Evolutionary conservation across 2,888 invertebrate genomes (phyloP), one percentile per base, ranked within the genome.

Genomic region (Pachydiplax longipennis): DNA sequence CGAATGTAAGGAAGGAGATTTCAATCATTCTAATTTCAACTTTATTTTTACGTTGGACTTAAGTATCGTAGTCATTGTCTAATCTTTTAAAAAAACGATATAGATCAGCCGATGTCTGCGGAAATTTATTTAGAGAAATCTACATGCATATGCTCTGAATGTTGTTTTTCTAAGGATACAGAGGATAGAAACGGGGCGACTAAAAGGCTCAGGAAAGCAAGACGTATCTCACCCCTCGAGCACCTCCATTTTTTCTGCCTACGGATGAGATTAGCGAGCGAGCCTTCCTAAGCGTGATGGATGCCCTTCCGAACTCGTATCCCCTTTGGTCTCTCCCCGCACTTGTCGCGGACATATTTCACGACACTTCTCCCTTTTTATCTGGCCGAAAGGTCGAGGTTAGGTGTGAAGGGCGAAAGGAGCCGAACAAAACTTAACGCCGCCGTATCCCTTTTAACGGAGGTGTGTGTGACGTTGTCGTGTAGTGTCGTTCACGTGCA

Each of bases 381-480:
- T 73, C 73, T 12, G 31, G 12, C 73, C 10, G 25, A 73, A 73
- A 73, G 73, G 73, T 73, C 73, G 31, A 73, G 73, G 73, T 25
- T 73, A 73, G 31, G 73, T 25, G 31, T 73, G 25, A 22, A 61
- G 61, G 18, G 61, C 22, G 61, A 61, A 31, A 73, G 73, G 31
- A 31, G n/a, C 65, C 65, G 65, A 65, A 73, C 25, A 73, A 73
- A 53, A 53, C 25, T 25, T 25, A 73, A 73, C 73, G 3, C 53
- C 31, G 22, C 31, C 73, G 31, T 31, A n/a, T 25, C 65, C 65
- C 65, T 65, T 25, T 65, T 8, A 65, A 22, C n/a, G 58, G 5
- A 18, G 25, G 87, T 87, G 83, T 83, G 83, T 82, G 83, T 80
- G 35, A 13, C 31, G 35, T 80, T 80, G 80, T 25, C 83, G 58